phyloP scores from a whole-genome alignment of 2,888 invertebrate genomes.

The Scaptomyza flava region DNA sequence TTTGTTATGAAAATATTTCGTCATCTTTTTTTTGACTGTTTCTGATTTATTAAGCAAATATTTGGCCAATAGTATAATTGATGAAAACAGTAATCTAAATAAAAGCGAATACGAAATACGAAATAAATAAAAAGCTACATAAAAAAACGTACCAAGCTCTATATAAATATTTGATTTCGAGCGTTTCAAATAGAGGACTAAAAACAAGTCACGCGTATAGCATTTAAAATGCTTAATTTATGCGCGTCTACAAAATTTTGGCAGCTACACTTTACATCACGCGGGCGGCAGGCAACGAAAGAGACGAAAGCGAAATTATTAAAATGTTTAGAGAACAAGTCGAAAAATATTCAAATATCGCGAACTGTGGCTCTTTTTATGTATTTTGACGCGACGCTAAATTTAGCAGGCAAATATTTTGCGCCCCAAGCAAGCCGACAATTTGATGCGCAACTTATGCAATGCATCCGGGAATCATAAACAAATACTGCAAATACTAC shows the following conservation, averaged over 20 bases:
- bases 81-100: constrained; percentile 41
- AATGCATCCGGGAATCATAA: constrained; percentile 68
- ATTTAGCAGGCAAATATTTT: constrained; percentile 77
- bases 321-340: constrained; percentile 46
- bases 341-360: constrained; percentile 54
- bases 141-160: constrained; percentile 18
- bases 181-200: constrained; percentile 27
- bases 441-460: constrained; percentile 66
- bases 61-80: constrained; percentile 65
- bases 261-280: constrained; percentile 63
- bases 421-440: constrained; percentile 42
- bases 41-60: constrained; percentile 70
- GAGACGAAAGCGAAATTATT: constrained; percentile 6
- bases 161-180: constrained; percentile 52
- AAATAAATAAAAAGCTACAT: background rate
- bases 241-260: constrained; percentile 57
- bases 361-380: constrained; percentile 53
- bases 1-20: constrained; percentile 13
- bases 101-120: constrained; percentile 12
- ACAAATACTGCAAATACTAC: constrained; percentile 1
- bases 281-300: background rate
- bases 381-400: constrained; percentile 74
- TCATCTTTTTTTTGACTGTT: constrained; percentile 6
- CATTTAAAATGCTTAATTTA: constrained; percentile 65
- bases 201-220: constrained; percentile 57